phyloP scores from a whole-genome alignment of 2,113 vertebrate genomes.

The Hepsetus odoe region DNA sequence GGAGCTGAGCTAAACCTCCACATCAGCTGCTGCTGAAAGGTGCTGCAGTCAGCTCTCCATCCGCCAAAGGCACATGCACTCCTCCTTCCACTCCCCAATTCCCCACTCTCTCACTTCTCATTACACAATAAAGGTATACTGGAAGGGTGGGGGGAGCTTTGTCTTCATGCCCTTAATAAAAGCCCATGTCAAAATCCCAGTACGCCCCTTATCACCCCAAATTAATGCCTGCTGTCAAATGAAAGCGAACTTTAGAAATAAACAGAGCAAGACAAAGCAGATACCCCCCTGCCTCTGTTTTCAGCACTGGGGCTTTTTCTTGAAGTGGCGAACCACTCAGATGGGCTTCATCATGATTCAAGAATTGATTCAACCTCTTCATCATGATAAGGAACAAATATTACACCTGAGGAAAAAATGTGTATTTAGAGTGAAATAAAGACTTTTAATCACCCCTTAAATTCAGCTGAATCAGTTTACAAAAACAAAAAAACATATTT shows the following conservation, averaged over 20 bases:
- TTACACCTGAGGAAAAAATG: no score
- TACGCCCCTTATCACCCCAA: conserved; percentile 42
- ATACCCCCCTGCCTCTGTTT: conserved; percentile 14
- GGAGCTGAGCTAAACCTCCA: conserved; percentile 20
- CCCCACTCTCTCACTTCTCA: conserved; percentile 13
- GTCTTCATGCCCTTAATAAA: conserved; percentile 25
- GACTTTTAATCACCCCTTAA: no score
- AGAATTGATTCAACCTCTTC: background rate
- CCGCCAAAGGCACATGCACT: conserved; percentile 2
- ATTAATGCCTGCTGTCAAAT: conserved; percentile 41
- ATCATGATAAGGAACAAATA: background rate
- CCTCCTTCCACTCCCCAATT: background rate
- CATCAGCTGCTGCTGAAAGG: conserved; percentile 35
- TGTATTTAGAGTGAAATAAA: no score
- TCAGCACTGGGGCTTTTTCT: background rate
- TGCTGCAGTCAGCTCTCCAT: conserved; percentile 24
- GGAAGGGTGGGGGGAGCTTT: conserved; percentile 1
- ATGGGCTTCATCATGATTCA: conserved; percentile 2
- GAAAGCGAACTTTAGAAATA: conserved; percentile 43
- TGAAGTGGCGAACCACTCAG: background rate
- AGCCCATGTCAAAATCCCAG: conserved; percentile 49
- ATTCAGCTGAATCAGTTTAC: no score
- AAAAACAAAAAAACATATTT: no score
- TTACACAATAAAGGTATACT: conserved; percentile 33
- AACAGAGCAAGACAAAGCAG: conserved; percentile 36